phyloP scores from a whole-genome alignment of 2,113 vertebrate species.

The Cyphomyrus plagiostoma region DNA sequence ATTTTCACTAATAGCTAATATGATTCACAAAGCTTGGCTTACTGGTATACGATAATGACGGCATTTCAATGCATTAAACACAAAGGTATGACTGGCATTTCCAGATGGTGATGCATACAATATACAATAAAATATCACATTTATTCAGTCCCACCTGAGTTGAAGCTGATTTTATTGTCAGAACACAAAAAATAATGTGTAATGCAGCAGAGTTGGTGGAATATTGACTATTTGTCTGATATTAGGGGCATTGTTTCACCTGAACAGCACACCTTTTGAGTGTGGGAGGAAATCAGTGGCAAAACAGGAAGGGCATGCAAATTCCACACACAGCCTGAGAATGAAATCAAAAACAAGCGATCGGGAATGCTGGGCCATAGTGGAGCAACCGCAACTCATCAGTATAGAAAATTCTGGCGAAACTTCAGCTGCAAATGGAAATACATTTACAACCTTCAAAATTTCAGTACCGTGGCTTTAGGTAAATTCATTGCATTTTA shows the following conservation, averaged over 20 bases:
- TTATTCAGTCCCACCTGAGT: not conserved
- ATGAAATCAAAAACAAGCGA: not conserved
- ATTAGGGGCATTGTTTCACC: not conserved
- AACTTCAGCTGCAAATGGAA: not conserved
- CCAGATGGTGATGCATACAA: not conserved
- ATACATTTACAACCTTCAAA: not conserved
- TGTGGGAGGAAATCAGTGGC: not conserved
- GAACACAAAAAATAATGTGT: not conserved
- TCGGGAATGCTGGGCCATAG: not conserved
- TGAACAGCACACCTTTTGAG: not conserved
- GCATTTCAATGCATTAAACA: not conserved
- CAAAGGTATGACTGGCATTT: not conserved
- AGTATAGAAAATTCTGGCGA: not conserved
- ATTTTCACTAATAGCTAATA: not conserved
- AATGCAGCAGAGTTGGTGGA: not conserved
- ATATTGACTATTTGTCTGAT: not conserved
- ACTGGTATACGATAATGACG: not conserved
- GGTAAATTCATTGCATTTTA: too few species aligned
- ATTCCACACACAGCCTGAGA: not conserved
- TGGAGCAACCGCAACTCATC: not conserved
- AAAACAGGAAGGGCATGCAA: not conserved
- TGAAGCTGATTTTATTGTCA: not conserved
- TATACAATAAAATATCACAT: not conserved
- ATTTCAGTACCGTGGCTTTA: not conserved
- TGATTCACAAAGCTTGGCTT: not conserved